Conservation (phyloP, 2,113 vertebrate genomes). For the Sus scrofa region T2T-Sscrofa CM000822.6:58292001-58292500, state of each 20-base stretch:
- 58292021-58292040: not conserved
- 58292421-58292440: not conserved
- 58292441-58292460: not conserved
- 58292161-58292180: not conserved
- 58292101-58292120: not conserved
- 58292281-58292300: not conserved
- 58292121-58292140: not conserved
- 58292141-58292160: not conserved
- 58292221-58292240: not conserved
- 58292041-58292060: not conserved
- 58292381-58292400: not conserved
- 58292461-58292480: not conserved
- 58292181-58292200: not conserved
- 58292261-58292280: not conserved
- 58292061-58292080: not conserved
- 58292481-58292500: not conserved
- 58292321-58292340: not conserved
- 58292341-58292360: not conserved
- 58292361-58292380: not conserved
- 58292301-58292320: not conserved
- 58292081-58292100: not conserved
- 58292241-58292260: not conserved
- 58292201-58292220: not conserved
- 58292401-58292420: rapidly evolving
- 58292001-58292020: not conserved